Percentiles rank a stretch among this genome's conserved stretches.
Conservation (phyloP, 2,797 vertebrate species). For the Pipistrellus nathusii region DNA sequence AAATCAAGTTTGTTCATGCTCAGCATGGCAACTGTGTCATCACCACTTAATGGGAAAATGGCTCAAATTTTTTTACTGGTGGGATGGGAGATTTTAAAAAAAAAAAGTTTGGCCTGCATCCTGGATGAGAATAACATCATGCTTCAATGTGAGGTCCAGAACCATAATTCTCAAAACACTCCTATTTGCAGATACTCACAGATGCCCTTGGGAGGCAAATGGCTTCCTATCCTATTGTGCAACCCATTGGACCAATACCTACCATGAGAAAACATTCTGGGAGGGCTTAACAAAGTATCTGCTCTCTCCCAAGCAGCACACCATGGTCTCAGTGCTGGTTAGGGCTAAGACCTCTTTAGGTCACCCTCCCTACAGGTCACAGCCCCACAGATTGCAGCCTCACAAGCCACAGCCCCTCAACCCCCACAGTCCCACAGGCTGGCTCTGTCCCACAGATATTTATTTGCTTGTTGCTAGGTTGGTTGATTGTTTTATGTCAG, state of each 20-base stretch:
- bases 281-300: background rate
- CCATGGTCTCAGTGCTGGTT: background rate
- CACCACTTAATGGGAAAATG: background rate
- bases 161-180: background rate
- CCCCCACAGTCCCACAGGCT: background rate
- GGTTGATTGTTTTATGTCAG: background rate
- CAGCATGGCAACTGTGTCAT: background rate
- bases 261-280: background rate
- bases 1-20: background rate
- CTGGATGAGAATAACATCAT: background rate
- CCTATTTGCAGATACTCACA: background rate
- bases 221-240: background rate
- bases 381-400: background rate
- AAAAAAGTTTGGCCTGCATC: background rate
- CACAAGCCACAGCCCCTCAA: too few species aligned
- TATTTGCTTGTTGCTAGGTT: background rate
- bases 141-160: background rate
- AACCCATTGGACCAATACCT: too few species aligned
- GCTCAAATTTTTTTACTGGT: background rate
- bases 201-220: background rate
- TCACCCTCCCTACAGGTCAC: background rate
- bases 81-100: background rate
- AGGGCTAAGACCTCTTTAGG: rapidly evolving
- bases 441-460: background rate
- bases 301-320: background rate